Conservation (phyloP, 2,888 invertebrate species). For the Octonoba sinensis region DNA sequence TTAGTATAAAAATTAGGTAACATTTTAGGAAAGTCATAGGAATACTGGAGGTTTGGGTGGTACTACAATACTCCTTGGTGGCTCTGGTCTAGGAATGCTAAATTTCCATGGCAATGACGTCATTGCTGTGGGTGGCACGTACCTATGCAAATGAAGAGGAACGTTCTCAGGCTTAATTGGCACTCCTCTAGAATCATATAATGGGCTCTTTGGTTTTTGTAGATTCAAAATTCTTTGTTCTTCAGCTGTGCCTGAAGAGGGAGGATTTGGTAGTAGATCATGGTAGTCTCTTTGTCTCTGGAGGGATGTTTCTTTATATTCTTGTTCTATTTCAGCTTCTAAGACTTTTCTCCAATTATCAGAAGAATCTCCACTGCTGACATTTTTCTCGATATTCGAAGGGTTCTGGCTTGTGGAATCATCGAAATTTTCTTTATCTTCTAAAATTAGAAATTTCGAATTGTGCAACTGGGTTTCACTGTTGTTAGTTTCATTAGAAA, state of each 20-base stretch:
- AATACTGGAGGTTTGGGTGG: conserved; percentile 41
- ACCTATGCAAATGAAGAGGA: conserved; percentile 54
- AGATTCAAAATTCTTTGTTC: conserved; percentile 22
- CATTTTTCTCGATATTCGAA: not conserved
- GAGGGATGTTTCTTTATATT: conserved; percentile 11
- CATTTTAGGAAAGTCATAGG: not conserved
- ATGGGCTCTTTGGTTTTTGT: conserved; percentile 15
- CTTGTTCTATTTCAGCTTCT: conserved; percentile 34
- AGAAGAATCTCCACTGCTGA: not conserved
- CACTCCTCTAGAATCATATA: conserved; percentile 50
- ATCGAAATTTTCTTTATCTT: conserved; percentile 9
- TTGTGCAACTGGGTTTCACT: conserved; percentile 4
- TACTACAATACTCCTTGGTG: conserved; percentile 46
- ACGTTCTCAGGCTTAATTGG: conserved; percentile 53
- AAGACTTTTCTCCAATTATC: conserved; percentile 40
- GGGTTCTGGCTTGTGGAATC: not conserved
- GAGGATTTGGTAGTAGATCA: not conserved
- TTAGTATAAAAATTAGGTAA: not conserved
- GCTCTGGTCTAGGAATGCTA: conserved; percentile 51
- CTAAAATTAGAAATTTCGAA: conserved; percentile 38
- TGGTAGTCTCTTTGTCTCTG: not conserved
- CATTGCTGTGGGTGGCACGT: conserved; percentile 29
- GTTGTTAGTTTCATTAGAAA: too few species aligned
- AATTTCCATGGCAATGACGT: conserved; percentile 45
- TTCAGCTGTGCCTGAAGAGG: not conserved